phyloP scores from a whole-genome alignment of 1,140 invertebrate genomes.

The Drosophila miranda region DNA sequence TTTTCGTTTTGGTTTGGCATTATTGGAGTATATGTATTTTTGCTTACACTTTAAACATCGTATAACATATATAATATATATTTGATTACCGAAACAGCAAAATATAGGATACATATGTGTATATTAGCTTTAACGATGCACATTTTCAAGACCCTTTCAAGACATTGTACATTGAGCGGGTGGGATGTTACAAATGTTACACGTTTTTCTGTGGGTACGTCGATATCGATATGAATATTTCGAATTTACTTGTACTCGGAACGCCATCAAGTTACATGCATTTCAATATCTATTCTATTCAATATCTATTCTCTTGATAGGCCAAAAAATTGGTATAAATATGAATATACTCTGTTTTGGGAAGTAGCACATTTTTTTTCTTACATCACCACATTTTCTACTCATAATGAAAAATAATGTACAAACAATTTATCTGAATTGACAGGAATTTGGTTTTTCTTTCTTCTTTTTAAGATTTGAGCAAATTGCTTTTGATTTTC shows the following conservation, averaged over 20 bases:
- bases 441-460: slow-evolving; percentile 46
- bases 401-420: slow-evolving; percentile 17
- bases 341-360: slow-evolving; percentile 62
- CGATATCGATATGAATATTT: slow-evolving; percentile 70
- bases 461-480: slow-evolving; percentile 39
- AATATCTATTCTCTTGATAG: slow-evolving; percentile 31
- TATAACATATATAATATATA: slow-evolving; percentile 55
- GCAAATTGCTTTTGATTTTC: slow-evolving; percentile 59
- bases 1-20: slow-evolving; percentile 51
- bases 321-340: slow-evolving; percentile 68
- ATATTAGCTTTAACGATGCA: slow-evolving; percentile 20
- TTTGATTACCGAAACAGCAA: slow-evolving; percentile 49
- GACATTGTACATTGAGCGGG: slow-evolving; percentile 44
- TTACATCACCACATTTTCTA: slow-evolving; percentile 22
- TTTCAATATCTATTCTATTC: slow-evolving; percentile 12
- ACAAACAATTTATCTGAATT: slow-evolving; percentile 62
- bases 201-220: slow-evolving; percentile 23
- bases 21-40: slow-evolving; percentile 52
- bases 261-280: slow-evolving; percentile 9
- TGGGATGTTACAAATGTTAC: slow-evolving; percentile 29
- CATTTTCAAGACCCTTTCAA: background rate
- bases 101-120: background rate
- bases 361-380: slow-evolving; percentile 34
- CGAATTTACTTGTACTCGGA: slow-evolving; percentile 16
- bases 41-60: slow-evolving; percentile 36